Conservation (phyloP, 2,797 vertebrate genomes). For the Valencia hispanica region DNA sequence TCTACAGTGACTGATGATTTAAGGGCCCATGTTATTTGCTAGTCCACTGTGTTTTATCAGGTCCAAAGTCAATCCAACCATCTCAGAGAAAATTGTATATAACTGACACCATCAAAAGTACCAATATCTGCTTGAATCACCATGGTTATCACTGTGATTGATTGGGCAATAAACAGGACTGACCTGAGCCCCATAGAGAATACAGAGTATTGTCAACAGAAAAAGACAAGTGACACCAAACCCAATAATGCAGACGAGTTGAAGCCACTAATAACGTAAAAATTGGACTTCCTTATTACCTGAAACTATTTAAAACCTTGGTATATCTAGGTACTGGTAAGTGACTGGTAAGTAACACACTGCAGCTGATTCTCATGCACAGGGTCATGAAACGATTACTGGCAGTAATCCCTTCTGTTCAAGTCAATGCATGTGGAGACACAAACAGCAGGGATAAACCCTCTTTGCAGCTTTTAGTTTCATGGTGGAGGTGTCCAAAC, state of each 20-base stretch:
- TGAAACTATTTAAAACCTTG: background rate
- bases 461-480: constrained; percentile 43
- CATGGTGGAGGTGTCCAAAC: constrained; percentile 11
- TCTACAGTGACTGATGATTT: background rate
- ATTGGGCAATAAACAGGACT: background rate
- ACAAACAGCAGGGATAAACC: constrained; percentile 55
- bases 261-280: background rate
- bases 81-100: background rate
- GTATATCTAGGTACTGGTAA: background rate
- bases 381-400: constrained; percentile 77
- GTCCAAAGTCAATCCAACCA: background rate
- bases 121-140: background rate
- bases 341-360: constrained; percentile 42
- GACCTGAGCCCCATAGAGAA: background rate
- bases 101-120: background rate
- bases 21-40: background rate
- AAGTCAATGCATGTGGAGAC: constrained; percentile 52
- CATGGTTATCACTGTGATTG: background rate
- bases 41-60: background rate
- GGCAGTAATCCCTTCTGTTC: constrained; percentile 72
- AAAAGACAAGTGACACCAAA: background rate
- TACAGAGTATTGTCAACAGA: background rate
- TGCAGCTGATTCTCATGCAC: constrained; percentile 62
- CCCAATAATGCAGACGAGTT: background rate
- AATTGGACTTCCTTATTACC: background rate